These are phyloP conservation scores for Euura saliciscinereae DNA, from an alignment of 1,140 invertebrate genomes.

Conservation along the genomic window DNA sequence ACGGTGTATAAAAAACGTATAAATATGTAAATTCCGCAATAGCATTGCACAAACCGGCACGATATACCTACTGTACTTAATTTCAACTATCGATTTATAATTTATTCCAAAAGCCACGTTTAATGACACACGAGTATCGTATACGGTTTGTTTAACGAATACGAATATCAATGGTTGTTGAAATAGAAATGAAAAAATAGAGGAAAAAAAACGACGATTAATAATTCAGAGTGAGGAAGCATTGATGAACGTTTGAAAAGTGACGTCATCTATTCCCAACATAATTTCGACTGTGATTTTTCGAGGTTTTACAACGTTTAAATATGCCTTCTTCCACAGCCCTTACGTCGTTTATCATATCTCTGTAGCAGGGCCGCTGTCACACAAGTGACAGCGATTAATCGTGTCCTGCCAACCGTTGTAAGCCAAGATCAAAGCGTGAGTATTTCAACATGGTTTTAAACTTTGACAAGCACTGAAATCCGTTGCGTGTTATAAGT, in stretches of 20 bases:
- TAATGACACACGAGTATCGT: too few species aligned
- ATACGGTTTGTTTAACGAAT: too few species aligned
- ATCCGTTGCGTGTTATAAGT: too few species aligned
- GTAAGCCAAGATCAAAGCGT: conserved; percentile 39
- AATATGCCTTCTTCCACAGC: background rate
- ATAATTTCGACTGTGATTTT: background rate
- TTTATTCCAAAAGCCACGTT: too few species aligned
- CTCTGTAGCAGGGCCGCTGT: conserved; percentile 35
- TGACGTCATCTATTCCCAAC: background rate
- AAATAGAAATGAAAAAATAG: too few species aligned
- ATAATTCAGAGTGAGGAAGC: too few species aligned
- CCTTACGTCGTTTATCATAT: conserved; percentile 36
- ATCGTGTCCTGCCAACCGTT: conserved; percentile 35
- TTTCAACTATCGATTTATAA: too few species aligned
- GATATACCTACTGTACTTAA: too few species aligned
- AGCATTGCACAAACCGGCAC: background rate
- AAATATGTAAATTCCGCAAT: background rate
- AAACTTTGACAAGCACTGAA: background rate
- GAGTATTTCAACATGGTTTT: background rate
- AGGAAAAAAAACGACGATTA: too few species aligned
- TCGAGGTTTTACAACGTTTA: background rate
- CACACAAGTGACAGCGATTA: conserved; percentile 38
- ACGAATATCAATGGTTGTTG: too few species aligned
- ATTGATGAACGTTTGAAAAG: background rate
- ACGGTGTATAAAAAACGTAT: background rate